Evolutionary conservation across 1,140 invertebrate genomes (phyloP), one percentile per base, ranked within the genome.

Genomic region (Bombus waltoni): DNA sequence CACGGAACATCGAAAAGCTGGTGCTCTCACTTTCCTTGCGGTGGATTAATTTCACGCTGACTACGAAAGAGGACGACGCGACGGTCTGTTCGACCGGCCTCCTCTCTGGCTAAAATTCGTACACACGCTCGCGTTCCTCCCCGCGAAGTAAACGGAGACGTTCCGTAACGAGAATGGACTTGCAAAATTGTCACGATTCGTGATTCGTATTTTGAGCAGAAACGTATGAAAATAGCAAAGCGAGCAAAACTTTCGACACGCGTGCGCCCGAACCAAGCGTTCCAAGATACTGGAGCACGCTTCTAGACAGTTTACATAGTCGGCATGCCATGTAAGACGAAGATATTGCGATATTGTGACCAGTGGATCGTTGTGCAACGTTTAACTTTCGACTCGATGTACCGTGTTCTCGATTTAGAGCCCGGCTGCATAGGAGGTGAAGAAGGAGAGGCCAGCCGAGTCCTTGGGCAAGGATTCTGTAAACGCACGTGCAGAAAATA

Each of bases 291-390:
- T 85, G 70, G 71, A 89, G 75, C 86, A 65, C 73, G 86, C 59
- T 71, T 73, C 78, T 81, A 42, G 62, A 87, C 76, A 35, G 72
- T 86, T 79, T 70, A 62, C 82, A 81, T 88, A 84, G 81, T 44
- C 73, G n/a, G 71, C 66, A 65, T 59, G 73, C 80, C 68, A 72
- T 88, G 62, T 86, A 86, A 90, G 86, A 89, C 89, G 90, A 90
- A 91, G 88, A 91, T 89, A 88, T 93, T 93, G 92, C 92, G 88
- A 90, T 93, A 92, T 88, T 86, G 88, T 91, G 86, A 90, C 82
- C 87, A 74, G 83, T 74, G 86, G 88, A 89, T 90, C 88, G 85
- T 93, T 93, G 90, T 93, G 93, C 92, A 93, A 93, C 85, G 68
- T 86, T 89, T 81, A 86, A 92, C 92, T 91, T 92, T 93, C 92